A percentile compares a stretch with the other conserved stretches of the same genome.
Conservation (phyloP, 1,140 invertebrate species). For the Drosophila bocqueti region DNA sequence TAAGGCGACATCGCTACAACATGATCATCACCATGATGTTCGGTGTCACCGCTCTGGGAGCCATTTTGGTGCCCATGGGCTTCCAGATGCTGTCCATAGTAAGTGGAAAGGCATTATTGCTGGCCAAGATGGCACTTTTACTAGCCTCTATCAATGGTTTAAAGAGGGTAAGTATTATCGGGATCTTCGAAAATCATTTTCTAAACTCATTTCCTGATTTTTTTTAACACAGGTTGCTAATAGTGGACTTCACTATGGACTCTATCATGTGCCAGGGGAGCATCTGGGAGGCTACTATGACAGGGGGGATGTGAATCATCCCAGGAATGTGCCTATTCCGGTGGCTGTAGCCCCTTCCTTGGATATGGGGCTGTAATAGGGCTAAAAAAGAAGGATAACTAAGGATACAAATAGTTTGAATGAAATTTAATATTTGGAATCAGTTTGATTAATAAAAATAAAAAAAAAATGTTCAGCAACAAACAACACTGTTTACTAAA, state of each 20-base stretch:
- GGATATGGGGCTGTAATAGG: conserved; percentile 58
- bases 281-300: conserved; percentile 77
- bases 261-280: conserved; percentile 80
- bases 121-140: conserved; percentile 92
- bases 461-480: background rate
- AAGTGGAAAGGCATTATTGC: conserved; percentile 90
- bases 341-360: conserved; percentile 60
- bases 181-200: too few relatives aligned
- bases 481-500: background rate
- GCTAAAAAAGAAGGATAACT: background rate
- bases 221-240: conserved; percentile 67
- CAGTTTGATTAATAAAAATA: background rate
- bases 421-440: background rate
- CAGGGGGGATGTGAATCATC: conserved; percentile 75
- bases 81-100: conserved; percentile 91
- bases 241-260: conserved; percentile 78
- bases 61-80: conserved; percentile 90
- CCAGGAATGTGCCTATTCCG: conserved; percentile 77
- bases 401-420: background rate
- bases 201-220: too few relatives aligned
- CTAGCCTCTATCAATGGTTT: conserved; percentile 91
- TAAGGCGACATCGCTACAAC: conserved; percentile 86
- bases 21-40: conserved; percentile 91
- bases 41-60: conserved; percentile 89
- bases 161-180: conserved; percentile 86